Evolutionary conservation across 2,888 invertebrate genomes (phyloP), one percentile per base, ranked within the genome.

Genomic region (Eledone cirrhosa): DNA sequence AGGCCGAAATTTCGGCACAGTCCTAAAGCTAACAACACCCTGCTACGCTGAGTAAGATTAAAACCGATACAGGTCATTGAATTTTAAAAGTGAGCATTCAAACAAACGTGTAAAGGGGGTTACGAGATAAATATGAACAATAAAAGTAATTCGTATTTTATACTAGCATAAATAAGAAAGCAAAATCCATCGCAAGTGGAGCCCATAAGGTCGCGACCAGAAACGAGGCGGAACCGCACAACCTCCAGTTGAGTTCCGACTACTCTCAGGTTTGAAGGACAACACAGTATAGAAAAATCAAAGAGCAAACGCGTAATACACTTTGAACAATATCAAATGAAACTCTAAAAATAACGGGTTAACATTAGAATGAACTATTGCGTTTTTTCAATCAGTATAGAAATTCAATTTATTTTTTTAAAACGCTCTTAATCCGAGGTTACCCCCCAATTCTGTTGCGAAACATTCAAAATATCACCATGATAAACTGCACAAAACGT

Each of bases 141-240:
- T 72, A 31, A 72, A 33, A 72, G n/a, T 33, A n/a, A n/a, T 41
- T 31, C 27, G 13, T 41, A 72, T 41, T 72, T 41, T 22, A 41
- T 41, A 33, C 31, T 31, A 31, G n/a, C 72, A 33, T 63, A 63
- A n/a, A 63, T 27, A 63, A 16, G 27, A n/a, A 63, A 16, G 63
- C 72, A 22, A 31, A 41, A 31, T n/a, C 31, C 31, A 29, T 41
- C 72, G 41, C 29, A n/a, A 72, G 27, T 72, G 72, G 41, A 41
- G 31, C 41, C 33, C 41, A 41, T 72, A 72, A 33, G 41, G 41
- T 41, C 41, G 41, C 41, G 41, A 41, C 41, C 41, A 72, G 72
- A 72, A 72, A 41, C 72, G 72, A 72, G 72, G 72, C 72, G 72
- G 72, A 72, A 72, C 72, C 72, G 31, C 72, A 31, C 72, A 72